Conservation (phyloP, 53 echinoderm and acorn worm species). For the Stichopus horrens region DNA sequence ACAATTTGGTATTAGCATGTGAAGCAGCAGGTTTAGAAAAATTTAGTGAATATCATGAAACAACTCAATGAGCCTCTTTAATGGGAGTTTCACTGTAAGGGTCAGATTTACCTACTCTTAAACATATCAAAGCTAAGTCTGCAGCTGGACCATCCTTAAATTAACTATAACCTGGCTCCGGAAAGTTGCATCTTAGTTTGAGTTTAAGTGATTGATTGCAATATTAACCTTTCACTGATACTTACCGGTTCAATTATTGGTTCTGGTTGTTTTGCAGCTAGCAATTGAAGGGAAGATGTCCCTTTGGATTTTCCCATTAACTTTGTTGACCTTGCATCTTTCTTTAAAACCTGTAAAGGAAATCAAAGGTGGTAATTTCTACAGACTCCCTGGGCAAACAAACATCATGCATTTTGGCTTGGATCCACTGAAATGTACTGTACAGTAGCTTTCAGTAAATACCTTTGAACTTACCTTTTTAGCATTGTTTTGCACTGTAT, state of each 20-base stretch:
- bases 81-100: too few species aligned
- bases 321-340: constrained; percentile 59
- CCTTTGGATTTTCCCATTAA: constrained; percentile 77
- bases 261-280: constrained; percentile 4
- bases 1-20: too few species aligned
- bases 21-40: too few species aligned
- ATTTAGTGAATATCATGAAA: too few species aligned
- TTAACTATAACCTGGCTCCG: too few species aligned
- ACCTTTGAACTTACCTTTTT: constrained; percentile 58
- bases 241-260: constrained; percentile 21
- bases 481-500: constrained; percentile 44
- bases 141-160: too few species aligned
- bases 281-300: constrained; percentile 48
- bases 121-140: too few species aligned
- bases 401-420: not conserved
- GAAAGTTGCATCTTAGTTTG: too few species aligned
- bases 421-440: not conserved
- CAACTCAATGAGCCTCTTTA: too few species aligned
- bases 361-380: not conserved
- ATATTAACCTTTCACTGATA: not conserved
- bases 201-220: not conserved
- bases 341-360: constrained; percentile 56
- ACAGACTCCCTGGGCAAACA: not conserved
- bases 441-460: not conserved
- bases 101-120: too few species aligned